Percentiles rank a stretch among this genome's conserved stretches.
Conservation (phyloP, 1,140 invertebrate genomes). For the Episyrphus balteatus region DNA sequence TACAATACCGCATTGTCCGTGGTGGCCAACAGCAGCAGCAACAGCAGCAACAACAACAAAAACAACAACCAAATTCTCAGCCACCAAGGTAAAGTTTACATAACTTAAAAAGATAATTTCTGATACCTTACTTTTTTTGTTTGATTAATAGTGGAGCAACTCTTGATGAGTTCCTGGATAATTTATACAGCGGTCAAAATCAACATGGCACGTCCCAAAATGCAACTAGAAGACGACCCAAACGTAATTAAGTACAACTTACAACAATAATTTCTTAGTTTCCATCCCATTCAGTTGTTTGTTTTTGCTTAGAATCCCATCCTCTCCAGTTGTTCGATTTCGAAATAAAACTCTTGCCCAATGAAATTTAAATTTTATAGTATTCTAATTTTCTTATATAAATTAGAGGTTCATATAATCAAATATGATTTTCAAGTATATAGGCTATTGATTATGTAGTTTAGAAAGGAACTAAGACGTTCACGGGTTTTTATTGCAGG, state of each 20-base stretch:
- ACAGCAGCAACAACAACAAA: slow-evolving; percentile 24
- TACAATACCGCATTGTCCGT: slow-evolving; percentile 84
- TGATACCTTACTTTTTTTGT: neutral
- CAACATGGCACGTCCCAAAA: slow-evolving; percentile 15
- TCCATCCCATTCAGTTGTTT: no score
- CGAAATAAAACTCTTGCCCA: no score
- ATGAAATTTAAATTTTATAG: no score
- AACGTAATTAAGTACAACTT: slow-evolving; percentile 24
- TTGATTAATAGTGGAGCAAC: slow-evolving; percentile 23
- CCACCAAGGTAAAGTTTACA: slow-evolving; percentile 6
- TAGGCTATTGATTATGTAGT: no score
- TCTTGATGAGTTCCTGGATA: slow-evolving; percentile 34
- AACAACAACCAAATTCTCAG: slow-evolving; percentile 17
- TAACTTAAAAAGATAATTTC: neutral
- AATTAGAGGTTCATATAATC: no score
- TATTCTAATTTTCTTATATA: no score
- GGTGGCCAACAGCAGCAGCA: slow-evolving; percentile 49
- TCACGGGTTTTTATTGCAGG: no score
- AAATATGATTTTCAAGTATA: no score
- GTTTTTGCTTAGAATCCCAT: no score
- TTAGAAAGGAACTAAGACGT: no score
- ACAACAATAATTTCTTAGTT: no score
- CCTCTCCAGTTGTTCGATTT: no score
- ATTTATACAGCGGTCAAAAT: slow-evolving; percentile 35
- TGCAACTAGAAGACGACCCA: slow-evolving; percentile 22